These are phyloP conservation scores for Poicephalus meyeri DNA, from an alignment of 2,113 vertebrate species.

Conservation along the genomic window DNA sequence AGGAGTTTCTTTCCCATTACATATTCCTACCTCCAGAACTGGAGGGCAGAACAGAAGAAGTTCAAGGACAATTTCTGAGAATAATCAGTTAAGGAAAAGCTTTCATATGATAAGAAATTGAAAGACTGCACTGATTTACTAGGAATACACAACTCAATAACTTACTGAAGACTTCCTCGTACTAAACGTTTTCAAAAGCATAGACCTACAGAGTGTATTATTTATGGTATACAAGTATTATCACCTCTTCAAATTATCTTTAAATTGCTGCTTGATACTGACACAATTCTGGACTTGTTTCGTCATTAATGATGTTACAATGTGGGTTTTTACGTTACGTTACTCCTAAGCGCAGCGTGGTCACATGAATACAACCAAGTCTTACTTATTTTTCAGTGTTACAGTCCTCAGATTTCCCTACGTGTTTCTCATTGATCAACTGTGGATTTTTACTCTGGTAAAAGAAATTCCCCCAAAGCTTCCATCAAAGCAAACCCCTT, in stretches of 20 bases:
- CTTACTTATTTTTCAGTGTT: background rate
- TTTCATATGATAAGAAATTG: background rate
- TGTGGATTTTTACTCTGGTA: background rate
- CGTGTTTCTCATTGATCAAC: background rate
- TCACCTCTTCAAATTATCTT: background rate
- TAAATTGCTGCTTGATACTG: background rate
- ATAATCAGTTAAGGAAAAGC: background rate
- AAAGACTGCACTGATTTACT: background rate
- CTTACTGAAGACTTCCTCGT: background rate
- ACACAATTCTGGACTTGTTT: background rate
- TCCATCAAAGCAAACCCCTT: background rate
- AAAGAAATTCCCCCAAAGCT: background rate
- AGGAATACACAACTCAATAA: background rate
- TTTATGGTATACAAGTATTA: background rate
- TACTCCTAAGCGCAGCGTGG: background rate
- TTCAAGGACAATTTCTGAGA: slow-evolving; percentile 11
- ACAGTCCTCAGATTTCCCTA: background rate
- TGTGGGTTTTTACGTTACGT: background rate
- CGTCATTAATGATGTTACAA: background rate
- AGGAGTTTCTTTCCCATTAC: background rate
- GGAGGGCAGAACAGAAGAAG: background rate
- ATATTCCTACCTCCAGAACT: background rate
- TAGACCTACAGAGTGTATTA: no score
- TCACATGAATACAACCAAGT: background rate
- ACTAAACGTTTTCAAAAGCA: background rate